Evolutionary conservation across 2,113 vertebrate genomes (phyloP).

Genomic region (Xenopus laevis): DNA sequence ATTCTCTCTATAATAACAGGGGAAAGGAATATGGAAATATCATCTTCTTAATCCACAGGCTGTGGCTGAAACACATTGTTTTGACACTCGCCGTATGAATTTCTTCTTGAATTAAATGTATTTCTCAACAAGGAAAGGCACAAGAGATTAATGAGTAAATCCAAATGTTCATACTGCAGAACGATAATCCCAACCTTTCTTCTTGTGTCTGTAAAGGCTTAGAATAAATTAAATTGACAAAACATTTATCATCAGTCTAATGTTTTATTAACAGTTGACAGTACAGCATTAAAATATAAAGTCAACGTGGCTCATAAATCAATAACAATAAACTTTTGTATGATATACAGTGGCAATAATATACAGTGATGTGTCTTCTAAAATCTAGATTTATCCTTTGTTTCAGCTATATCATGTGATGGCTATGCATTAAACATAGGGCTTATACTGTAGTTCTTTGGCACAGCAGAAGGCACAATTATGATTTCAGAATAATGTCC

Average conservation of each 20-base stretch:
- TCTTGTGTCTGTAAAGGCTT: conserved; percentile 48
- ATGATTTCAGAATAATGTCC: too few species aligned
- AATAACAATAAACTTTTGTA: conserved; percentile 42
- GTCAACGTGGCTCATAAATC: conserved; percentile 45
- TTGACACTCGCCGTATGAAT: conserved; percentile 33
- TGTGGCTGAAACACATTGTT: conserved; percentile 31
- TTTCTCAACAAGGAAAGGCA: conserved; percentile 34
- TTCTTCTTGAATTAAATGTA: conserved; percentile 30
- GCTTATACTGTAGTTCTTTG: too few species aligned
- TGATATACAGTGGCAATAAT: conserved; percentile 36
- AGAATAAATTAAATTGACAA: conserved; percentile 46
- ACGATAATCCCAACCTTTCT: conserved; percentile 44
- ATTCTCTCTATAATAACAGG: too few species aligned
- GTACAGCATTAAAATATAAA: conserved; percentile 47
- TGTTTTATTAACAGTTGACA: conserved; percentile 49
- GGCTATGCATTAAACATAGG: not conserved
- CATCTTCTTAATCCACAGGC: not conserved
- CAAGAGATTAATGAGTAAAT: conserved; percentile 44
- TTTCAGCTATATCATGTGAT: not conserved
- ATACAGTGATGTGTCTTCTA: conserved; percentile 25
- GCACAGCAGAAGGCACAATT: too few species aligned
- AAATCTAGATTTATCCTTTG: conserved; percentile 17
- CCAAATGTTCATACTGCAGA: conserved; percentile 45
- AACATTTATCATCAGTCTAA: conserved; percentile 45
- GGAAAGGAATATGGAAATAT: too few species aligned